A percentile compares a stretch with the other conserved stretches of the same genome.
phyloP scores from a whole-genome alignment of 1,140 invertebrate species.

The Onthophagus taurus region DNA sequence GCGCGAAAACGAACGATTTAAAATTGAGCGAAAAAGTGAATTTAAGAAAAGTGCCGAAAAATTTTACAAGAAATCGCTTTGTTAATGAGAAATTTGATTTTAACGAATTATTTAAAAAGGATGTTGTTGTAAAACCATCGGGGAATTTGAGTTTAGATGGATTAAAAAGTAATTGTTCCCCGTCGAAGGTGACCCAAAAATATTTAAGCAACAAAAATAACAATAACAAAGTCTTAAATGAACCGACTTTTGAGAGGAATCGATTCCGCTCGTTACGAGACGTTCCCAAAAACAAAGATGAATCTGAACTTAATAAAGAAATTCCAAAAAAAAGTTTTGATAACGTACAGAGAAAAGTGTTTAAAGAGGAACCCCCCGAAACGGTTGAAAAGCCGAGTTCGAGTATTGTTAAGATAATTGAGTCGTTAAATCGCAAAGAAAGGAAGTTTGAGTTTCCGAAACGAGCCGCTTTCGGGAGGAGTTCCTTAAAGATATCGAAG shows the following conservation, averaged over 20 bases:
- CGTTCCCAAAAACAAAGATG: constrained; percentile 3
- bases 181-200: constrained; percentile 29
- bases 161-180: constrained; percentile 13
- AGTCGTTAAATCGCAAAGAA: constrained; percentile 32
- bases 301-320: background rate
- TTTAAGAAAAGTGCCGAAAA: constrained; percentile 32
- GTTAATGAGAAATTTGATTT: constrained; percentile 13
- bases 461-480: constrained; percentile 25
- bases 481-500: constrained; percentile 32
- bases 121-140: background rate
- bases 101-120: constrained; percentile 7
- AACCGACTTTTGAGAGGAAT: background rate
- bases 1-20: constrained; percentile 13
- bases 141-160: constrained; percentile 2
- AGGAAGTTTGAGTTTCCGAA: constrained; percentile 23
- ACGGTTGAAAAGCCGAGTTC: constrained; percentile 1
- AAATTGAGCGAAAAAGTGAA: background rate
- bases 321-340: background rate
- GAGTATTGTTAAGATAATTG: constrained; percentile 31
- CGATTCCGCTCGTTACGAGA: constrained; percentile 1
- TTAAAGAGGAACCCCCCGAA: background rate
- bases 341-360: background rate
- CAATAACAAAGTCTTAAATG: background rate
- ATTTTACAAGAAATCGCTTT: constrained; percentile 32
- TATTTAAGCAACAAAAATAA: constrained; percentile 18